Conservation (phyloP, 2,888 invertebrate genomes). For the Drosophila greeni region DNA sequence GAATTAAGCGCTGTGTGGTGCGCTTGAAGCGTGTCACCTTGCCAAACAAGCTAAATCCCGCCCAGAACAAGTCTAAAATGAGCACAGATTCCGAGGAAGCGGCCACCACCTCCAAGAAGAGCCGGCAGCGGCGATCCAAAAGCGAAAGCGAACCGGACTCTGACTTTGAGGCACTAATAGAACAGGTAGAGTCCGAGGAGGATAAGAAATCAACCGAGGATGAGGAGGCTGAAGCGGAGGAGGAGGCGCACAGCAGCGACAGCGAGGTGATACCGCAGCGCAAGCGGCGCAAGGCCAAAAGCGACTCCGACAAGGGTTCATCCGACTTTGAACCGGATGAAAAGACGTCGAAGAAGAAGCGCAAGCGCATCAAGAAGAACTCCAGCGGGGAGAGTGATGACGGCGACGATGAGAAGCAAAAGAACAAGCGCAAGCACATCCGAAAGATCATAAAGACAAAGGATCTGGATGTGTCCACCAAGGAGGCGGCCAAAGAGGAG, state of each 20-base stretch:
- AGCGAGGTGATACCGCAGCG: slow-evolving; percentile 75
- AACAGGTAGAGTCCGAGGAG: slow-evolving; percentile 21
- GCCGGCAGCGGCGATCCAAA: slow-evolving; percentile 10
- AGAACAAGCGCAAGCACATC: slow-evolving; percentile 81
- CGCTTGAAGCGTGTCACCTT: slow-evolving; percentile 57
- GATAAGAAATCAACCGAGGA: slow-evolving; percentile 21
- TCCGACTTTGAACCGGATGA: slow-evolving; percentile 72
- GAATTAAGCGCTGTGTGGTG: slow-evolving; percentile 56
- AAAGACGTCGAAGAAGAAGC: slow-evolving; percentile 63
- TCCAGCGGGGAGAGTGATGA: slow-evolving; percentile 69
- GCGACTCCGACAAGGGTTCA: slow-evolving; percentile 56
- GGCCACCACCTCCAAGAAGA: slow-evolving; percentile 43
- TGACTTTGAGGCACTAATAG: slow-evolving; percentile 43
- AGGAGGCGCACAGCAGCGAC: slow-evolving; percentile 62
- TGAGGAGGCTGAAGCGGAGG: slow-evolving; percentile 41
- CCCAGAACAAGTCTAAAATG: slow-evolving; percentile 47
- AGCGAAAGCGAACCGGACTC: slow-evolving; percentile 51
- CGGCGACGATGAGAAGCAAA: slow-evolving; percentile 74
- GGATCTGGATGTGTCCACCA: slow-evolving; percentile 88
- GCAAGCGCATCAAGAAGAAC: slow-evolving; percentile 66
- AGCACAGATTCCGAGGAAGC: slow-evolving; percentile 59
- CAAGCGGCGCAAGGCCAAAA: slow-evolving; percentile 68
- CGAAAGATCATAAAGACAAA: slow-evolving; percentile 82
- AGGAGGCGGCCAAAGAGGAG: slow-evolving; percentile 93
- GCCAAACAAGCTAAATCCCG: slow-evolving; percentile 1